Base-by-base conservation (phyloP, 2,888 invertebrate genomes). In the Matsumyia berberina region DNA sequence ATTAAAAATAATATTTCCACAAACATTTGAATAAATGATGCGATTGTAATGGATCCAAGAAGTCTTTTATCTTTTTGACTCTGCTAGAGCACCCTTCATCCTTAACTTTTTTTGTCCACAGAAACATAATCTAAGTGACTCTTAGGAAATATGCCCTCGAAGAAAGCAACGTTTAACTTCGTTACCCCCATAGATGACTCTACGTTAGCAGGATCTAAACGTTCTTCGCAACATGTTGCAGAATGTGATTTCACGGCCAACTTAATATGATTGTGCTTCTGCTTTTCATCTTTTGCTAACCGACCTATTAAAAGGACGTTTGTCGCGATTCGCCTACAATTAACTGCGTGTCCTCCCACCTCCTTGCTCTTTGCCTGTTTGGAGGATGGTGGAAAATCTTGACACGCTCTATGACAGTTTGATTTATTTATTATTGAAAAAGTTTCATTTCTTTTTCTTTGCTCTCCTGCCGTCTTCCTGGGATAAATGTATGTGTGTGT, bases 371-470 rank as follows among this genome's bases (percentile, higher is more conserved):
- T 62, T 39, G 19, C 24, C 53, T 55, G 37, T 46, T 60, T 46
- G 29, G 24, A 11, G 42, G 39, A 29, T 42, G 58, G 55, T 15
- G 39, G 57, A 33, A 69, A 37, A 69, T 73, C 64, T 53, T 80
- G 85, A 76, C 85, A 85, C 85, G 53, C 70, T 88, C 90, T 90
- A 88, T 90, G 91, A 90, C 90, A 90, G 89, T 90, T 89, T 91
- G 90, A 91, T 90, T 90, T 90, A 90, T 90, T 89, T 88, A 90
- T 90, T 88, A 89, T 89, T 88, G 88, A 88, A 89, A 89, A 89
- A 88, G 88, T 88, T 87, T 80, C 67, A 67, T 83, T 82, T 24
- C 58, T 72, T 66, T 51, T 46, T 51, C 53, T 42, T 72, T 66
- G 19, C 44, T 7, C 58, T 31, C 60, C n/a, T n/a, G n/a, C n/a